Evolutionary conservation across 2,113 vertebrate genomes (phyloP).

Genomic region (Pithys albifrons): DNA sequence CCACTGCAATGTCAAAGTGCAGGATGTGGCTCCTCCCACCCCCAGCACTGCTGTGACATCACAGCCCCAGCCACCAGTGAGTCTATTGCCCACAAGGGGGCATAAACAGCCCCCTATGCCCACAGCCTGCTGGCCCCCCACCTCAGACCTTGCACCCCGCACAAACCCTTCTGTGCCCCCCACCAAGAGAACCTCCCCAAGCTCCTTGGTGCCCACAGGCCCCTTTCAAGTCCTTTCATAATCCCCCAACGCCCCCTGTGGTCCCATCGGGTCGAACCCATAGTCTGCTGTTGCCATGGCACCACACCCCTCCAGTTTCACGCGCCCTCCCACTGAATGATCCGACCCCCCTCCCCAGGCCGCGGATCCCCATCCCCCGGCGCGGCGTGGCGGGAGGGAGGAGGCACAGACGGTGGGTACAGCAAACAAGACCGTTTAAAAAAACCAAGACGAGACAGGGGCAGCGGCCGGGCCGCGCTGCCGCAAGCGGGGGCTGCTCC

Average conservation of each 20-base stretch:
- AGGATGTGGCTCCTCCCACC: neutral
- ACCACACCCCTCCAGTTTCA: neutral
- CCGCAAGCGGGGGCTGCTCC: constrained; percentile 21
- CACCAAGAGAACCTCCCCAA: neutral
- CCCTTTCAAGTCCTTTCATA: neutral
- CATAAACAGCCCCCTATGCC: neutral
- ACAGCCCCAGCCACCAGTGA: neutral
- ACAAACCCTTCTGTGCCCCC: neutral
- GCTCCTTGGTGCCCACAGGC: neutral
- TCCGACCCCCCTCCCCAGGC: neutral
- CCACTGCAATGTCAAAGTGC: neutral
- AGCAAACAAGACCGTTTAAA: constrained; percentile 68
- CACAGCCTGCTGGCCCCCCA: neutral
- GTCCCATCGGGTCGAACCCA: neutral
- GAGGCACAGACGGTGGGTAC: constrained; percentile 31
- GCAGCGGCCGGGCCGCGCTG: neutral
- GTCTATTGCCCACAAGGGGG: neutral
- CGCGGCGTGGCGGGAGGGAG: neutral
- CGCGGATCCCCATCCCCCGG: no score
- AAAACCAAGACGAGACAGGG: constrained; percentile 24
- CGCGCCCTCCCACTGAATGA: neutral
- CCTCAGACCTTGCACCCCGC: fast-evolving
- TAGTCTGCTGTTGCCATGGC: neutral
- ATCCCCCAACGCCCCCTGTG: fast-evolving
- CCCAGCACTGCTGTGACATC: neutral